Evolutionary conservation across 2,888 invertebrate species (phyloP).

Genomic region (Tortricodes alternella): DNA sequence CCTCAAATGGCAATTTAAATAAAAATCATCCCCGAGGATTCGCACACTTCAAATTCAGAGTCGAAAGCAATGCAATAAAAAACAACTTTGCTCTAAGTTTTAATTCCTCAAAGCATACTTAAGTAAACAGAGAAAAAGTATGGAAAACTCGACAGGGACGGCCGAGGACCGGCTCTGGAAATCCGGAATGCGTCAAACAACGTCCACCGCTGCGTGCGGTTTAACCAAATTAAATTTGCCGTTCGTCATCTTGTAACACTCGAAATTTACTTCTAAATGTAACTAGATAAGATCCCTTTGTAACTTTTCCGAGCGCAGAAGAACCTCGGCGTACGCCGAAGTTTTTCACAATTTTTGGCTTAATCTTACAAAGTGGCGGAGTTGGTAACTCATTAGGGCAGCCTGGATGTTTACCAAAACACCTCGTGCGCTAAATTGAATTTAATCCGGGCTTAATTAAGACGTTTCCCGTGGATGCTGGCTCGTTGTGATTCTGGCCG

Average conservation of each 20-base stretch:
- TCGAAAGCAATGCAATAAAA: slow-evolving; percentile 52
- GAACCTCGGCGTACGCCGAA: slow-evolving; percentile 40
- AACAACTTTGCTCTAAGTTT: slow-evolving; percentile 53
- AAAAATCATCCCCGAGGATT: slow-evolving; percentile 30
- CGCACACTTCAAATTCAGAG: slow-evolving; percentile 34
- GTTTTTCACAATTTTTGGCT: slow-evolving; percentile 68
- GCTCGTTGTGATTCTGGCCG: slow-evolving; percentile 28
- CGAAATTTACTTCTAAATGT: background rate
- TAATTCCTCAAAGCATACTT: slow-evolving; percentile 58
- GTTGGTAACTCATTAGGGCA: slow-evolving; percentile 71
- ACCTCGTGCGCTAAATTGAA: slow-evolving; percentile 65
- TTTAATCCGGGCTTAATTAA: slow-evolving; percentile 46
- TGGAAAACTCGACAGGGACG: slow-evolving; percentile 37
- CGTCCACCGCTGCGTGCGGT: slow-evolving; percentile 39
- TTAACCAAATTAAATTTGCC: slow-evolving; percentile 7
- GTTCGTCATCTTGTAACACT: background rate
- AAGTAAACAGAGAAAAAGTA: slow-evolving; percentile 54
- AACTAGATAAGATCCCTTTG: background rate
- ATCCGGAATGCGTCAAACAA: slow-evolving; percentile 46
- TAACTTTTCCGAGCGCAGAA: slow-evolving; percentile 1
- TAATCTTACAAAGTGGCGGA: slow-evolving; percentile 66
- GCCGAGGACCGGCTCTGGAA: slow-evolving; percentile 34
- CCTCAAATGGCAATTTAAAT: slow-evolving; percentile 28
- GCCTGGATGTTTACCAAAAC: slow-evolving; percentile 57
- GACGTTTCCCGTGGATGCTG: slow-evolving; percentile 29